These are phyloP conservation scores for Ferrisia virgata DNA, from an alignment of 2,888 invertebrate genomes.

Conservation along the genomic window DNA sequence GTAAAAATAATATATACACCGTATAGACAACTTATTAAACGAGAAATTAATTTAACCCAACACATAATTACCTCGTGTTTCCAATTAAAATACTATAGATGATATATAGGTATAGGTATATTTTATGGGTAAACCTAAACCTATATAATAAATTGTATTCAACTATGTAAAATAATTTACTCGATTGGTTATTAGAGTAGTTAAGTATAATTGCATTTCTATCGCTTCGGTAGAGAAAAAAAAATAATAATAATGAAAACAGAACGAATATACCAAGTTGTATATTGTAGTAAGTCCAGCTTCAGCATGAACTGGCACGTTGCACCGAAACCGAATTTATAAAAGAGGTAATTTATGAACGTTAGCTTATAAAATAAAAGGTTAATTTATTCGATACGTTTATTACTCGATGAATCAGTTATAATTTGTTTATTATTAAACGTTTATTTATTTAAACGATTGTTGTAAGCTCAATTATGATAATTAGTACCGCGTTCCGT, in stretches of 20 bases:
- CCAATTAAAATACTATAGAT: neutral
- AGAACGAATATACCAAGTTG: neutral
- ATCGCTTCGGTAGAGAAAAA: neutral
- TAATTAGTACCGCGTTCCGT: constrained; percentile 26
- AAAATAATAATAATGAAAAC: no score
- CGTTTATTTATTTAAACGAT: constrained; percentile 45
- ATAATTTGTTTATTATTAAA: constrained; percentile 46
- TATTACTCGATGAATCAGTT: constrained; percentile 45
- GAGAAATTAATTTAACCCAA: constrained; percentile 6
- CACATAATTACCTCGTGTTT: neutral
- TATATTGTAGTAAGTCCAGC: neutral
- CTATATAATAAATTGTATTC: neutral
- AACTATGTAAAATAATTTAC: constrained; percentile 20
- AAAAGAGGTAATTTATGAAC: neutral
- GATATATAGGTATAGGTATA: neutral
- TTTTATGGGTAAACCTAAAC: no score
- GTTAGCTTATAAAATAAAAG: constrained; percentile 10
- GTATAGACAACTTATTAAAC: neutral
- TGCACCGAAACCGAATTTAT: neutral
- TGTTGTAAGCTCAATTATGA: constrained; percentile 45
- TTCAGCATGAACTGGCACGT: no score
- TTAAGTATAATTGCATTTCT: constrained; percentile 23
- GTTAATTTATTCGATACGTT: constrained; percentile 40
- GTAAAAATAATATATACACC: no score
- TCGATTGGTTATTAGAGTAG: constrained; percentile 7